A percentile compares a stretch with the other conserved stretches of the same genome.
Conservation (phyloP, 2,113 vertebrate species). For the Paramormyrops kingsleyae region DNA sequence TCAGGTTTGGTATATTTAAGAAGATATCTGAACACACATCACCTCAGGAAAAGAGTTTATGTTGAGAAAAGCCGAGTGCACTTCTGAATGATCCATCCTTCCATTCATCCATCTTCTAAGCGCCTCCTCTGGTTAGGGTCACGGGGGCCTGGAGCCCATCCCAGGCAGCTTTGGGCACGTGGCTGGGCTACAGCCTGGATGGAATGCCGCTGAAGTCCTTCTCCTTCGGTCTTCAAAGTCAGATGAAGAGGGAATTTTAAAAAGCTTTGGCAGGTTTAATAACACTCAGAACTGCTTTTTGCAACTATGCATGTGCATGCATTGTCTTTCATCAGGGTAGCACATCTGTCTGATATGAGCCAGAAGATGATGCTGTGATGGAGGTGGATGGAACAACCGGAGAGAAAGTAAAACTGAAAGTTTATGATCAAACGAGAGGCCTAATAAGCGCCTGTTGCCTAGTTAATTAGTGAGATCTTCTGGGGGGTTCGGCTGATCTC, state of each 20-base stretch:
- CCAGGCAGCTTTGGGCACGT: background rate
- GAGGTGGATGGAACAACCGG: conserved; percentile 21
- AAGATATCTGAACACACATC: background rate
- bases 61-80: background rate
- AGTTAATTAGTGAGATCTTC: conserved; percentile 59
- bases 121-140: background rate
- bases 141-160: background rate
- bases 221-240: background rate
- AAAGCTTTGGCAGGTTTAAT: background rate
- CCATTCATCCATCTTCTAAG: background rate
- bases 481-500: conserved; percentile 50
- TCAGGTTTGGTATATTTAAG: background rate
- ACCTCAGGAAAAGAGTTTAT: background rate
- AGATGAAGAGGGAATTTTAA: background rate
- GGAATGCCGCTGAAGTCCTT: background rate
- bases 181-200: background rate
- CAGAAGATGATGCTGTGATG: conserved; percentile 4
- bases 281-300: background rate
- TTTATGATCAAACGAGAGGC: conserved; percentile 51
- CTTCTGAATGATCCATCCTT: background rate
- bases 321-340: background rate
- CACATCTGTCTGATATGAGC: background rate
- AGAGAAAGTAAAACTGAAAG: conserved; percentile 19
- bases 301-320: background rate
- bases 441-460: conserved; percentile 56